These are phyloP conservation scores for Octodon degus DNA, from an alignment of 2,113 vertebrate species.

Conservation along the genomic window DNA sequence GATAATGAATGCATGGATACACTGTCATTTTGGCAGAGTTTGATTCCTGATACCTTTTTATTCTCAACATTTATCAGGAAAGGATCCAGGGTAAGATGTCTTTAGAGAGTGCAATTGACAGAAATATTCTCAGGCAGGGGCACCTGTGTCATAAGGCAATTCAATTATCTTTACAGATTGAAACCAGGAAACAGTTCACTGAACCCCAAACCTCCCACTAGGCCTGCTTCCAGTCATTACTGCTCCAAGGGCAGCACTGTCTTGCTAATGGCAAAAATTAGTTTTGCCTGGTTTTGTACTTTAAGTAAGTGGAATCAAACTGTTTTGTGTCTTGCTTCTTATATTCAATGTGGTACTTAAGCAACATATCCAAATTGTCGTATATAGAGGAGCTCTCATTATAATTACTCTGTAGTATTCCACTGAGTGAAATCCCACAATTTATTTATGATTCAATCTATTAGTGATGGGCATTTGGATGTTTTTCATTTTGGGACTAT, in stretches of 20 bases:
- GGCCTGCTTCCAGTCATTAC: background rate
- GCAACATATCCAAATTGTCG: background rate
- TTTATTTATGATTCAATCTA: constrained; percentile 55
- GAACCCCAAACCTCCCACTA: background rate
- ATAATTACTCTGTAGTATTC: constrained; percentile 6
- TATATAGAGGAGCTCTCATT: constrained; percentile 16
- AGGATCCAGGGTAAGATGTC: background rate
- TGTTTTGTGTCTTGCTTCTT: constrained; percentile 40
- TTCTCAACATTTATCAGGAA: background rate
- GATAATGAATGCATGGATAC: background rate
- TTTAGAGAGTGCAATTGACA: background rate
- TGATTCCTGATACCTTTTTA: background rate
- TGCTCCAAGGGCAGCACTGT: background rate
- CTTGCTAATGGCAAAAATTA: constrained; percentile 1
- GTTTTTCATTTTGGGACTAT: constrained; percentile 37
- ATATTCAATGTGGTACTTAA: background rate
- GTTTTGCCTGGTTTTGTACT: background rate
- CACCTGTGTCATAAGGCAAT: background rate
- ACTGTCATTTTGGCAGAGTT: constrained; percentile 29
- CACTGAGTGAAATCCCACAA: constrained; percentile 23
- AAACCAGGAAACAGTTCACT: background rate
- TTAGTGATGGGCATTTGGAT: constrained; percentile 49
- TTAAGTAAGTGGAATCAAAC: background rate
- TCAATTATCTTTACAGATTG: background rate
- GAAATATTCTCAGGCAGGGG: background rate